phyloP scores from a whole-genome alignment of 92 coral and sea anemone species.

The Plumapathes pennacea region DNA sequence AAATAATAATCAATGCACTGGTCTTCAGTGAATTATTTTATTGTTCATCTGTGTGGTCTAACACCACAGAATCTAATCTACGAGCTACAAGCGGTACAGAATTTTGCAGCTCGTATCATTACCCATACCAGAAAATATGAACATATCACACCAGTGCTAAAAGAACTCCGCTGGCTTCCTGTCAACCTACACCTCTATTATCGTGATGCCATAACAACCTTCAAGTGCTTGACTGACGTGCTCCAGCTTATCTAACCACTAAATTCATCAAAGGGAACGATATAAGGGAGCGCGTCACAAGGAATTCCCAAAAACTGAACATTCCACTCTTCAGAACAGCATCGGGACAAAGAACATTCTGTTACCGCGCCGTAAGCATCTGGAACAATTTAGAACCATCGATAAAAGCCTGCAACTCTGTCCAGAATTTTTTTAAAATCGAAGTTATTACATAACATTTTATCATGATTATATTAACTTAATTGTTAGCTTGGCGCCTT shows the following conservation, averaged over 20 bases:
- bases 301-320: neutral
- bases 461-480: too few species aligned
- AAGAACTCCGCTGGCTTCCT: too few species aligned
- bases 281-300: neutral
- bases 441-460: too few species aligned
- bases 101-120: neutral
- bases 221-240: too few species aligned
- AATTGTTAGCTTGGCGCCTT: too few species aligned
- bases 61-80: neutral
- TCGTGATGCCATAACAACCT: conserved; percentile 16
- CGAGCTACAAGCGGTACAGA: too few species aligned
- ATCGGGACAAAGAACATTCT: conserved; percentile 20
- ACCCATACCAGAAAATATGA: conserved; percentile 23
- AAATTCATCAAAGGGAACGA: neutral
- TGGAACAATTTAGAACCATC: conserved; percentile 6
- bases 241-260: conserved; percentile 3
- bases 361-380: neutral
- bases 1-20: conserved; percentile 7
- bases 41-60: too few species aligned
- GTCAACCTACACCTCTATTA: neutral
- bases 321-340: conserved; percentile 24
- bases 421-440: too few species aligned
- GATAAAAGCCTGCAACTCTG: too few species aligned
- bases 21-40: conserved; percentile 8
- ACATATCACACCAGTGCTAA: too few species aligned